These are phyloP conservation scores for Electrona antarctica DNA, from an alignment of 2,113 vertebrate species.

Conservation along the genomic window DNA sequence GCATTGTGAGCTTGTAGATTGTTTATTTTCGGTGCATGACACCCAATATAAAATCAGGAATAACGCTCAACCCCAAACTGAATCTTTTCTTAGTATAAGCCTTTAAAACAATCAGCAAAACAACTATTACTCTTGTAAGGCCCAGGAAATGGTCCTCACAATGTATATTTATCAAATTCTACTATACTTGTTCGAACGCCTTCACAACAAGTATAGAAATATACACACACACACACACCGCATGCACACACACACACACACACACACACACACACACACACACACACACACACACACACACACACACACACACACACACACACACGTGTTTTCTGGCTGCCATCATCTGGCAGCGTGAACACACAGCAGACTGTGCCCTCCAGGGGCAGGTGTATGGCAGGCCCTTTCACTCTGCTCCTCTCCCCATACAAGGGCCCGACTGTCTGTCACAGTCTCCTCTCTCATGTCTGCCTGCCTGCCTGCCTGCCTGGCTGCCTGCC, in stretches of 20 bases:
- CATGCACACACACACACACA: not conserved
- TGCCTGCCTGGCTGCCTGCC: conserved; percentile 14
- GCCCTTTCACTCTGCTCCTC: conserved; percentile 22
- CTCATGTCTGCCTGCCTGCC: conserved; percentile 49
- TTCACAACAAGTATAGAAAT: too few relatives aligned
- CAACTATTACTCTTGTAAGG: too few relatives aligned
- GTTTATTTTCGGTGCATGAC: too few relatives aligned
- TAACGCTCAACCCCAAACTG: too few relatives aligned
- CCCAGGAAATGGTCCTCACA: too few relatives aligned
- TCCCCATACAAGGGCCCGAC: conserved; percentile 35
- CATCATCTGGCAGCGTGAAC: conserved; percentile 52
- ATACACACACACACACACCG: not conserved
- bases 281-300: conserved; percentile 19
- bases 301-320: conserved; percentile 11
- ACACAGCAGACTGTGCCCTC: conserved; percentile 46
- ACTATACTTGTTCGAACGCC: too few relatives aligned
- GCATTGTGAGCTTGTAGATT: too few relatives aligned
- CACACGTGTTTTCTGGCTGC: conserved; percentile 53
- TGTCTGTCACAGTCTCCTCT: conserved; percentile 39
- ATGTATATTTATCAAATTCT: too few relatives aligned
- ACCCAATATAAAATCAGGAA: too few relatives aligned
- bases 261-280: conserved; percentile 27
- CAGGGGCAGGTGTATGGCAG: conserved; percentile 58
- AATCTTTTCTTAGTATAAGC: too few relatives aligned
- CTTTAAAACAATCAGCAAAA: too few relatives aligned